A percentile compares a stretch with the other conserved stretches of the same genome.
These are phyloP conservation scores for Aplocera efformata DNA, from an alignment of 2,888 invertebrate genomes.

Conservation along the genomic window DNA sequence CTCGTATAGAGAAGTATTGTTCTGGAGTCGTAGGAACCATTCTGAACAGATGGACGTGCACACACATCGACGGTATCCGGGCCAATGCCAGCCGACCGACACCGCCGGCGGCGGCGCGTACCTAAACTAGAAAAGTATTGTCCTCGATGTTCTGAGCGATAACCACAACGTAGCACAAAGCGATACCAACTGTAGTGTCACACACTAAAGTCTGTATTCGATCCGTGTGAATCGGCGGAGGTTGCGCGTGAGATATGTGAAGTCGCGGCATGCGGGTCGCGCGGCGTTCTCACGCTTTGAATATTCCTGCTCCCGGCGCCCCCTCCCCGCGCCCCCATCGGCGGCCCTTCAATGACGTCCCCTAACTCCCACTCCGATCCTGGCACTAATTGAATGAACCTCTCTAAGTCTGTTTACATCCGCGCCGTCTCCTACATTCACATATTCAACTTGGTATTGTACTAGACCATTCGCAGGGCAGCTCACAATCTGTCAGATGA, in stretches of 20 bases:
- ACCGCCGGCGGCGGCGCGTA: conserved; percentile 42
- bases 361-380: conserved; percentile 65
- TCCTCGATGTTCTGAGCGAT: conserved; percentile 78
- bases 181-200: conserved; percentile 48
- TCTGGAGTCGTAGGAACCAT: conserved; percentile 18
- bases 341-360: conserved; percentile 74
- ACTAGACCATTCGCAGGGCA: conserved; percentile 19
- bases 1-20: conserved; percentile 20
- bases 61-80: conserved; percentile 74
- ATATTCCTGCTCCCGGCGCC: conserved; percentile 74
- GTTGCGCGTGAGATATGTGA: conserved; percentile 80
- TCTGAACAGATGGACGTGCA: conserved; percentile 58
- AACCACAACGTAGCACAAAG: conserved; percentile 48
- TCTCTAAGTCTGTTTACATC: conserved; percentile 65
- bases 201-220: conserved; percentile 49
- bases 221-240: conserved; percentile 44
- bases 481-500: conserved; percentile 22
- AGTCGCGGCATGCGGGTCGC: conserved; percentile 80
- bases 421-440: conserved; percentile 43
- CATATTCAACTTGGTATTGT: conserved; percentile 16
- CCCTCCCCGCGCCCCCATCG: conserved; percentile 47
- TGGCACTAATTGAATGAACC: conserved; percentile 69
- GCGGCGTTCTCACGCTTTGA: conserved; percentile 79
- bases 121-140: conserved; percentile 80
- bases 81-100: conserved; percentile 75